phyloP scores from a whole-genome alignment of 92 coral and sea anemone genomes.

The Actinostola sp. region DNA sequence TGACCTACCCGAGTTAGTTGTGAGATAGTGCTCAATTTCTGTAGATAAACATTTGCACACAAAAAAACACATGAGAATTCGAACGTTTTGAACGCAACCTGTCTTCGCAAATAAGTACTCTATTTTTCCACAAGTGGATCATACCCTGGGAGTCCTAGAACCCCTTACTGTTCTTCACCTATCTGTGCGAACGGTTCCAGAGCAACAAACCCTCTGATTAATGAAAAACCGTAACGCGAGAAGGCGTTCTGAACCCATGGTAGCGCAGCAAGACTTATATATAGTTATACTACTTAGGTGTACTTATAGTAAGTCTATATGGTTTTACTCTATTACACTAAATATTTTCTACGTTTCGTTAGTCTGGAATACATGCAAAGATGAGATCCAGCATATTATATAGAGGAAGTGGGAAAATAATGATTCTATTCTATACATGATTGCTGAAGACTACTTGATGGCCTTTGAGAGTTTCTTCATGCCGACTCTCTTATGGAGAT shows the following conservation, averaged over 20 bases:
- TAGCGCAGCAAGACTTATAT: no score
- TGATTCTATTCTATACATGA: background rate
- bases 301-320: no score
- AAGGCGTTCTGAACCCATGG: no score
- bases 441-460: conserved; percentile 54
- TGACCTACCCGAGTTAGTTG: conserved; percentile 27
- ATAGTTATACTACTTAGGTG: no score
- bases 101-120: background rate
- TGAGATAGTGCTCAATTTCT: conserved; percentile 50
- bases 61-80: background rate
- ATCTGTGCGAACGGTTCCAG: no score
- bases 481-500: conserved; percentile 92
- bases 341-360: no score
- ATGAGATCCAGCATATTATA: background rate
- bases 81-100: background rate
- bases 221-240: no score
- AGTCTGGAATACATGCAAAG: no score
- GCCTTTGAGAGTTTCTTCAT: conserved; percentile 86
- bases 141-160: no score
- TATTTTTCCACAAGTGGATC: background rate
- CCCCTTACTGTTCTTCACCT: no score
- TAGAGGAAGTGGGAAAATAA: background rate
- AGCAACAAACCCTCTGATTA: no score
- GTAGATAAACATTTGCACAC: conserved; percentile 40
- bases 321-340: no score